Evolutionary conservation across 2,797 vertebrate genomes (phyloP).

Genomic region (Helicolenus hilgendorfi): DNA sequence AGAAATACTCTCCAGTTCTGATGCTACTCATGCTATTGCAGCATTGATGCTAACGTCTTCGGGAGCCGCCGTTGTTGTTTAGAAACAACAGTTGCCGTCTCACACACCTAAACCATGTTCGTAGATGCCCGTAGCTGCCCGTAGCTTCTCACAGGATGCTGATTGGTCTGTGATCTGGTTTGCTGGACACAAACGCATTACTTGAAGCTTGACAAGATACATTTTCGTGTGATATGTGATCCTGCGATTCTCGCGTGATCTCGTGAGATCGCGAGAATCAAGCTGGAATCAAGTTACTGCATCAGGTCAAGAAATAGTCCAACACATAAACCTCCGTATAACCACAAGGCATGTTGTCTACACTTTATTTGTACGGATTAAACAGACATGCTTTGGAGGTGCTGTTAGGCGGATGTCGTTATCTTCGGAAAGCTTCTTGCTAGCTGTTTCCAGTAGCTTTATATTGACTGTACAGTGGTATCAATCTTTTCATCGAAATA

Average conservation of each 20-base stretch:
- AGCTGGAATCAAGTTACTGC: background rate
- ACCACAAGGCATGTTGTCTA: background rate
- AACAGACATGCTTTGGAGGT: background rate
- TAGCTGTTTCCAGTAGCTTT: background rate
- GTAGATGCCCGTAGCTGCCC: background rate
- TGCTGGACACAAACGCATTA: background rate
- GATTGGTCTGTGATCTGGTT: background rate
- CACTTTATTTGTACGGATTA: background rate
- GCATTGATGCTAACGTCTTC: background rate
- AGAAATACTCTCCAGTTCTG: background rate
- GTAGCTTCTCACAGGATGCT: background rate
- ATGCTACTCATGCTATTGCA: background rate
- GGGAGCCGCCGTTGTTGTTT: no score
- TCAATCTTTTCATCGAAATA: background rate
- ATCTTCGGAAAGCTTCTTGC: background rate
- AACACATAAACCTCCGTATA: background rate
- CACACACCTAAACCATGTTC: no score
- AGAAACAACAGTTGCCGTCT: no score
- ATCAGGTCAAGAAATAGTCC: background rate
- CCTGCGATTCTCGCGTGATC: background rate
- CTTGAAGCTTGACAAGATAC: background rate
- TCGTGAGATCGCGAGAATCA: background rate
- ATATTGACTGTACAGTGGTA: background rate
- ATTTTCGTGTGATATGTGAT: background rate
- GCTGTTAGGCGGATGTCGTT: background rate